Conservation (phyloP, 2,888 invertebrate species). For the Nebria salina region DNA sequence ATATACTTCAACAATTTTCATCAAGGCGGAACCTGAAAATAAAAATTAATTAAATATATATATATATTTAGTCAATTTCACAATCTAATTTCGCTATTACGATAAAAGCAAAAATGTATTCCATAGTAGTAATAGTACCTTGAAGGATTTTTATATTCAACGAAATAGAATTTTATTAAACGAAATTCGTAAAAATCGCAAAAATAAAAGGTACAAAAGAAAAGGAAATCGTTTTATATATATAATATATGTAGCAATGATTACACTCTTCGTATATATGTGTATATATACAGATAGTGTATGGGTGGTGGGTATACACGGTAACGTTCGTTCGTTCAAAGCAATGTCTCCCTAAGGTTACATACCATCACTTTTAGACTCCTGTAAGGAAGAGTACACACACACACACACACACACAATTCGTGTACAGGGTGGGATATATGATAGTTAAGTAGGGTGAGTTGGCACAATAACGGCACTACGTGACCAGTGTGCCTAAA, state of each 20-base stretch:
- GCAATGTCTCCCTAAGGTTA: constrained; percentile 34
- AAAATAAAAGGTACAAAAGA: neutral
- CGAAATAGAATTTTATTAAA: neutral
- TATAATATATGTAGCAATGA: neutral
- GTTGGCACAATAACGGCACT: constrained; percentile 37
- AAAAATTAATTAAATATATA: constrained; percentile 50
- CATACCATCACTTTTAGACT: constrained; percentile 27
- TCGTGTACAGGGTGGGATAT: constrained; percentile 1
- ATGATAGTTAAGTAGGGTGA: neutral
- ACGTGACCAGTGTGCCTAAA: constrained; percentile 42
- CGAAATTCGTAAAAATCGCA: neutral
- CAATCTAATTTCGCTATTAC: neutral
- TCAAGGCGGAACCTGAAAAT: constrained; percentile 84
- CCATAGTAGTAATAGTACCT: too few relatives aligned
- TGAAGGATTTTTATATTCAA: too few relatives aligned
- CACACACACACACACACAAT: neutral
- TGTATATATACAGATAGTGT: neutral
- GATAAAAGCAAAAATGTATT: too few relatives aligned
- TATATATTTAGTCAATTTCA: too few relatives aligned
- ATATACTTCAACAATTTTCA: constrained; percentile 93
- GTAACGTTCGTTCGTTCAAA: constrained; percentile 5
- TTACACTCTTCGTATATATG: neutral
- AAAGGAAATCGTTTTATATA: neutral
- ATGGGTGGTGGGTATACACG: neutral
- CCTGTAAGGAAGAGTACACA: constrained; percentile 1